These are phyloP conservation scores for Argyrosomus regius DNA, from an alignment of 2,797 vertebrate genomes.

Conservation along the genomic window DNA sequence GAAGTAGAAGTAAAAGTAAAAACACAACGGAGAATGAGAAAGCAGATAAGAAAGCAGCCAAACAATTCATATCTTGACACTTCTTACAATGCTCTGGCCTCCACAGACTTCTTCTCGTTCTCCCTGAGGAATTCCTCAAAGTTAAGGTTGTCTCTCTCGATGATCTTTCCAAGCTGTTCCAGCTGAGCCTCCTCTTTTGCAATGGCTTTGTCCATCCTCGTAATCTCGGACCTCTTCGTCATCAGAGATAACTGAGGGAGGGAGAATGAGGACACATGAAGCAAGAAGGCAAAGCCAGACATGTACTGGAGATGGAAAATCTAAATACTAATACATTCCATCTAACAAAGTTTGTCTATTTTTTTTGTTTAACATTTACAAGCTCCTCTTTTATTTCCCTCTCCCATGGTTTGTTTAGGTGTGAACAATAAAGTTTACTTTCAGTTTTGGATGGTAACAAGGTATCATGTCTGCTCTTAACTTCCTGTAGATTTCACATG, in stretches of 20 bases:
- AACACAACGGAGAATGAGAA: no score
- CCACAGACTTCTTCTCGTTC: constrained; percentile 87
- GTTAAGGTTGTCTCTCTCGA: constrained; percentile 85
- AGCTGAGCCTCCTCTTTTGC: constrained; percentile 85
- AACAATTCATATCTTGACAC: neutral
- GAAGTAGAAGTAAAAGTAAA: neutral
- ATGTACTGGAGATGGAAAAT: neutral
- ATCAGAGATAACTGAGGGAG: constrained; percentile 84
- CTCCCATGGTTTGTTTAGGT: neutral
- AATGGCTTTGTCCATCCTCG: constrained; percentile 83
- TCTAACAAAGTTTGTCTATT: no score
- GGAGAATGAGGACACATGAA: neutral
- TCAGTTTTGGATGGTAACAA: no score
- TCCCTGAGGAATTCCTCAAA: constrained; percentile 91
- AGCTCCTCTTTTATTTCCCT: neutral
- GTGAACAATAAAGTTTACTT: neutral
- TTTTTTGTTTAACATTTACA: neutral
- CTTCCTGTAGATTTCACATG: no score
- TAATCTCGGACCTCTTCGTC: constrained; percentile 87
- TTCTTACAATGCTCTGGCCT: constrained; percentile 89
- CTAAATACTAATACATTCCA: no score
- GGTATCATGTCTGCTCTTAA: neutral
- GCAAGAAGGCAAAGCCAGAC: neutral
- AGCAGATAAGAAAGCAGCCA: no score
- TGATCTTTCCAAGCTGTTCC: constrained; percentile 81